Evolutionary conservation across 2,113 vertebrate genomes (phyloP).

Genomic region (Nettapus auritus): DNA sequence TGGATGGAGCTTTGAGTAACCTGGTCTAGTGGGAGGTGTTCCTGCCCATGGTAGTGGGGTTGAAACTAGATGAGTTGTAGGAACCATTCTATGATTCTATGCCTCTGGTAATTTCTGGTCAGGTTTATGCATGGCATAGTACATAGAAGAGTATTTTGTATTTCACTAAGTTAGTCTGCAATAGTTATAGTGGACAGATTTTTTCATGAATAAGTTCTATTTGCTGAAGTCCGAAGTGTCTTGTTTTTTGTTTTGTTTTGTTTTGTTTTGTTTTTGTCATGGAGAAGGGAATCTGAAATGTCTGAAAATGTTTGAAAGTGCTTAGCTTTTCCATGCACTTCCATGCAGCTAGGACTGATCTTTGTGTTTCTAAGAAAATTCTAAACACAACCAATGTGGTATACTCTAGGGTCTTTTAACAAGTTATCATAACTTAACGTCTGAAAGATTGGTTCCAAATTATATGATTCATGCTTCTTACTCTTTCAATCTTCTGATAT

Average conservation of each 20-base stretch:
- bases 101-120: neutral
- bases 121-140: neutral
- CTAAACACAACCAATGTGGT: neutral
- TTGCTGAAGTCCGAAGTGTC: neutral
- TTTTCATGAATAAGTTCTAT: neutral
- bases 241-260: rapidly evolving
- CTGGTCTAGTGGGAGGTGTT: too few relatives aligned
- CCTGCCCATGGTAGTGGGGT: too few relatives aligned
- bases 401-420: neutral
- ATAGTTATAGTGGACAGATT: neutral
- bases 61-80: too few relatives aligned
- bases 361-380: neutral
- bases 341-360: neutral
- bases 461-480: neutral
- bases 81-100: too few relatives aligned
- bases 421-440: neutral
- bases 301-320: neutral
- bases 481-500: neutral
- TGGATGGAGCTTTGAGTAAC: too few relatives aligned
- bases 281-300: neutral
- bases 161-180: neutral
- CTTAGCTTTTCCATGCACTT: neutral
- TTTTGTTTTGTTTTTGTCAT: neutral
- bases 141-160: neutral
- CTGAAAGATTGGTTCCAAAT: neutral